Evolutionary conservation across 2,113 vertebrate species (phyloP).

Genomic region (Protomyctophum bolini): DNA sequence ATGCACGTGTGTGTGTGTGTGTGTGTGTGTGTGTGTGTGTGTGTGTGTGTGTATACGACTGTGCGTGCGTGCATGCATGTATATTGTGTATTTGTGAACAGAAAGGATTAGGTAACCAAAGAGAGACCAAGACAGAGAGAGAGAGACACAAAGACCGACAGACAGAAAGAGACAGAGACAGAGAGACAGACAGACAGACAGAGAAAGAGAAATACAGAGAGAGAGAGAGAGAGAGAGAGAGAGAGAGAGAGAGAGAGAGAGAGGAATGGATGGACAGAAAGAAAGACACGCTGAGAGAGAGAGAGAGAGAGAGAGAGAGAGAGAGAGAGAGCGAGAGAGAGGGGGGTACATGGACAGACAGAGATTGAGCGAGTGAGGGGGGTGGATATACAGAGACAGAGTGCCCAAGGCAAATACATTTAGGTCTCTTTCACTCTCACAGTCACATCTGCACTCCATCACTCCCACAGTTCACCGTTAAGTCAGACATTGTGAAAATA

Average conservation of each 20-base stretch:
- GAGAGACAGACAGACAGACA: background rate
- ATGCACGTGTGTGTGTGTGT: conserved; percentile 1
- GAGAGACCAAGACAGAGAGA: background rate
- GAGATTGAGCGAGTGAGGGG: conserved; percentile 21
- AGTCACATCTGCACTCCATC: conserved; percentile 33
- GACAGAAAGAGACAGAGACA: background rate
- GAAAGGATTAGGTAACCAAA: conserved; percentile 1
- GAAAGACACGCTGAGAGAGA: background rate
- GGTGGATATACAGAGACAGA: conserved; percentile 29
- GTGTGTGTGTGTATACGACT: conserved; percentile 1
- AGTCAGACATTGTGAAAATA: conserved; percentile 28
- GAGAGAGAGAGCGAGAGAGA: conserved; percentile 34
- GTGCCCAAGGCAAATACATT: conserved; percentile 59
- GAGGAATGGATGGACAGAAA: too few relatives aligned
- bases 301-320: conserved; percentile 27
- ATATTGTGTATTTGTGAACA: conserved; percentile 40
- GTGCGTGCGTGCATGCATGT: conserved; percentile 12
- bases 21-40: background rate
- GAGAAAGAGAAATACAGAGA: conserved; percentile 32
- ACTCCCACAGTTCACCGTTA: conserved; percentile 1
- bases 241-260: background rate
- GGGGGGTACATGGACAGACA: background rate
- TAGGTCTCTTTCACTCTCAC: conserved; percentile 37
- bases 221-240: conserved; percentile 35
- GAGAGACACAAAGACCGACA: conserved; percentile 2